Evolutionary conservation across 1,140 invertebrate species (phyloP), one percentile per base, ranked within the genome.

Genomic region (Zaprionus vittiger): DNA sequence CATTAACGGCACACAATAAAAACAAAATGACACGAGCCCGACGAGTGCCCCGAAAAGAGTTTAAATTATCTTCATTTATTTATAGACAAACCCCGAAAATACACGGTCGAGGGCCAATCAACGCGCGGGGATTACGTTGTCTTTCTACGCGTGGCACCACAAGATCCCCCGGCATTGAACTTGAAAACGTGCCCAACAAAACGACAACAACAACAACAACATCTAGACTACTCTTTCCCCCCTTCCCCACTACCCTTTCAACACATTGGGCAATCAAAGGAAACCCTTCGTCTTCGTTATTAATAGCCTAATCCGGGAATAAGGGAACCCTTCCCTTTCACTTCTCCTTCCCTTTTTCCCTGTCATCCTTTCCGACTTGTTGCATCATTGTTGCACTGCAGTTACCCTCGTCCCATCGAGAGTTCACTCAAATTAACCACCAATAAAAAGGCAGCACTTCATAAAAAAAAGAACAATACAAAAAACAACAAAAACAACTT

Each of bases 361-460:
- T 56, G 38, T 11, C 26, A 34, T 34, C 57, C 20, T 52, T 73
- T 60, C 76, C 55, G 24, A 78, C 76, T 78, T 89, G 84, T 89
- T 89, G 84, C 84, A 81, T 89, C 84, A 89, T 74, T 57, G 60
- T 68, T 59, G 28, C 57, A 24, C 20, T 57, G 71, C 31, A 62
- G 64, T 41, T 81, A 87, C 84, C 84, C 85, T 89, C 84, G 66
- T 89, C 84, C 89, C 9, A 68, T 65, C 22, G 81, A 83, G 84
- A 75, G 60, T 71, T 41, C 69, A 79, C 84, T 84, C 85, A 84
- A 89, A 89, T 89, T 90, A 89, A 89, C 84, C 85, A 89, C 84
- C 84, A 89, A 89, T 89, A 89, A 89, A 89, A 89, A 89, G 81
- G 84, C 79, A 77, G 78, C 84, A 89, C 84, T 89, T 90, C 84